phyloP scores from a whole-genome alignment of 2,797 vertebrate species.

The Eurystomus glaucurus region DNA sequence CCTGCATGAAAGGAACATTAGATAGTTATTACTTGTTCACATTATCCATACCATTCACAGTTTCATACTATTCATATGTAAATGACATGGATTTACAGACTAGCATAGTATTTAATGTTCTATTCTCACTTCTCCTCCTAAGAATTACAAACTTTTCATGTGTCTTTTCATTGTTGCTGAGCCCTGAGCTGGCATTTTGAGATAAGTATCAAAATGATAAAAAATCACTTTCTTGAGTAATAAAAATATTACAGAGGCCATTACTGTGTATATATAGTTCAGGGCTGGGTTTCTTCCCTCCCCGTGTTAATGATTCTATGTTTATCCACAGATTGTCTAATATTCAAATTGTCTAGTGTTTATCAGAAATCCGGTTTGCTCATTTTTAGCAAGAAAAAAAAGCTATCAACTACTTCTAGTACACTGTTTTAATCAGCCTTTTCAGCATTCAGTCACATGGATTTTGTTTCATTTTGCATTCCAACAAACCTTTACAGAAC shows the following conservation, averaged over 20 bases:
- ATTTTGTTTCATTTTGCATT: background rate
- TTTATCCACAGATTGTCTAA: background rate
- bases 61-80: background rate
- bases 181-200: background rate
- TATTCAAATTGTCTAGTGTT: background rate
- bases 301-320: background rate
- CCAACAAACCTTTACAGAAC: background rate
- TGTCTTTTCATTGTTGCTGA: background rate
- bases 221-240: background rate
- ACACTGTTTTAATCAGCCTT: background rate
- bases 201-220: background rate
- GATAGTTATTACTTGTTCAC: background rate
- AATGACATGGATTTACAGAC: background rate
- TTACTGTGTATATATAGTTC: background rate
- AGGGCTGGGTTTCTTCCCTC: background rate
- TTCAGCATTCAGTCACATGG: background rate
- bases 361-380: background rate
- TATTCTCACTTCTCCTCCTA: background rate
- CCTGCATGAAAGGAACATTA: background rate
- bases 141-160: background rate
- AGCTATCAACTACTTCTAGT: background rate
- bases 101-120: background rate
- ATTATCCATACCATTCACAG: background rate
- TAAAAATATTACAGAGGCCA: background rate
- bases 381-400: background rate